These are phyloP conservation scores for Nesogale talazaci DNA, from an alignment of 2,113 vertebrate genomes.

Conservation along the genomic window DNA sequence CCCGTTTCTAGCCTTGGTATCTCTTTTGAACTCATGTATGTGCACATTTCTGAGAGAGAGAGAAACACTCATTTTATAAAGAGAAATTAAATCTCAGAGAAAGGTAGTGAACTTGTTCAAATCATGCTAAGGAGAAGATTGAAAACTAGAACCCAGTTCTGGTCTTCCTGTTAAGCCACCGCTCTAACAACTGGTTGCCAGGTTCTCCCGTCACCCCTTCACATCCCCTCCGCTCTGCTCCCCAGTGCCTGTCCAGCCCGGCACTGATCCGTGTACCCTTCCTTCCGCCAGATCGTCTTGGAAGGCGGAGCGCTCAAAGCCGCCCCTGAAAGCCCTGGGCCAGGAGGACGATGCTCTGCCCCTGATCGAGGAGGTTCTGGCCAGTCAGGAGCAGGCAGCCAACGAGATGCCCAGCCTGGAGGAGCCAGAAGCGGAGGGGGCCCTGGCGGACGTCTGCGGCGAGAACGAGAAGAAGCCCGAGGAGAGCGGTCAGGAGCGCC, in stretches of 20 bases:
- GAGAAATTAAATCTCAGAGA: slow-evolving; percentile 45
- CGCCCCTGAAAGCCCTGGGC: slow-evolving; percentile 83
- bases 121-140: background rate
- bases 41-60: background rate
- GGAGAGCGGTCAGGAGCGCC: slow-evolving; percentile 51
- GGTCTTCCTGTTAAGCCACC: background rate
- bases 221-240: background rate
- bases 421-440: slow-evolving; percentile 86
- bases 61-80: slow-evolving; percentile 42
- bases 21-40: background rate
- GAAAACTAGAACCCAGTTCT: background rate
- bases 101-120: slow-evolving; percentile 11
- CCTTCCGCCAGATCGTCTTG: slow-evolving; percentile 90
- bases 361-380: slow-evolving; percentile 87
- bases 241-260: background rate
- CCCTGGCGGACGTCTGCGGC: slow-evolving; percentile 78
- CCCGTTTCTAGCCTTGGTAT: background rate
- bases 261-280: background rate
- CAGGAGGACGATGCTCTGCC: slow-evolving; percentile 87
- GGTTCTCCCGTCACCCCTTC: background rate
- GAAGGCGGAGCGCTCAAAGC: slow-evolving; percentile 95
- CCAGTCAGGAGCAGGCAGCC: slow-evolving; percentile 80
- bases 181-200: background rate
- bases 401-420: slow-evolving; percentile 83
- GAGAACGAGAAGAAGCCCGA: slow-evolving; percentile 82